Evolutionary conservation across 2,888 invertebrate genomes (phyloP), one percentile per base, ranked within the genome.

Genomic region (Dimorphilus gyrociliatus): DNA sequence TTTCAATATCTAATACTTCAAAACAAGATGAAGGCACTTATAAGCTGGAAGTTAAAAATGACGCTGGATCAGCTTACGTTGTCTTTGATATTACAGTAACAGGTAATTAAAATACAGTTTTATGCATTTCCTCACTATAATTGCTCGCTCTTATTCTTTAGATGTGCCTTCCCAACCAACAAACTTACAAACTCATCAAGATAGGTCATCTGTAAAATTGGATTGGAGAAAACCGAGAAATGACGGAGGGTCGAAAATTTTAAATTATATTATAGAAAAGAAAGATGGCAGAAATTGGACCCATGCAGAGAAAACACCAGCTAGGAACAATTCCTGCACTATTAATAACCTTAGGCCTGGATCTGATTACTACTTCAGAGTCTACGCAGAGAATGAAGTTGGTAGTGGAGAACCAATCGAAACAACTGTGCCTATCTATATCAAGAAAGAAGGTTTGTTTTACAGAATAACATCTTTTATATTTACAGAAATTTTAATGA

Each of bases 371-470:
- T 72, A 77, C 66, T 84, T 86, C 71, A 70, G 84, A 39, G 74
- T 88, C 14, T 73, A 76, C 51, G 85, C 85, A 1, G 75, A 75
- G 44, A 88, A 88, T 63, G 75, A 78, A 10, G 73, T 81, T 32
- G 86, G 86, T 4, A 67, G 70, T 27, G 81, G 85, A 16, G 81
- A 82, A 41, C 76, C 81, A 30, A 66, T 77, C 28, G 75, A 79
- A 56, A 82, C 84, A 7, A 46, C 48, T 6, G 74, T 76, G 35
- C 68, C 78, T 0, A 72, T 84, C 23, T 69, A 73, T 21, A 75
- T 81, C 34, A 78, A 76, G 57, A 33, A 26, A 2, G 29, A 30
- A 8, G n/a, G 73, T 80, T n/a, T n/a, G n/a, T n/a, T n/a, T n/a
- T n/a, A n/a, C n/a, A n/a, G n/a, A n/a, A n/a, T n/a, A n/a, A n/a